Percentiles rank a stretch among this genome's conserved stretches.
These are phyloP conservation scores for Luffia ferchaultella DNA, from an alignment of 2,888 invertebrate species.

Conservation along the genomic window DNA sequence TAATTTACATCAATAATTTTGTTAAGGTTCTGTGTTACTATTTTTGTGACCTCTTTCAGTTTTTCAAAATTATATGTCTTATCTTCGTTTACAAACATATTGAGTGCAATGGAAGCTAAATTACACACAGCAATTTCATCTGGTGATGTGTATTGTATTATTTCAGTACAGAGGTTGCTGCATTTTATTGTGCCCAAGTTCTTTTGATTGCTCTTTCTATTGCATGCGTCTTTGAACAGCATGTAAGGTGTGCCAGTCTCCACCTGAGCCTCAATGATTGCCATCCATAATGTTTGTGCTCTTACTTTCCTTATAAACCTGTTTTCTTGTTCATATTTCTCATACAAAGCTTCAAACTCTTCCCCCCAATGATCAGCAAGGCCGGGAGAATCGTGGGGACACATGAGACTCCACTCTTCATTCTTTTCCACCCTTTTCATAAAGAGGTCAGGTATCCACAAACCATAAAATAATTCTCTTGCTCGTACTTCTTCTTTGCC, in stretches of 20 bases:
- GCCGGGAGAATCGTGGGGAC: conserved; percentile 92
- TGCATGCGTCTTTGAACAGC: conserved; percentile 96
- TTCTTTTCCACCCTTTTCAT: conserved; percentile 92
- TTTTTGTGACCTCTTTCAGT: conserved; percentile 87
- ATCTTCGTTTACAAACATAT: conserved; percentile 87
- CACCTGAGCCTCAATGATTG: conserved; percentile 92
- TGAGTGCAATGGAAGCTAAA: conserved; percentile 95
- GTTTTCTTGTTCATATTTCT: conserved; percentile 84
- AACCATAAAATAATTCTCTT: conserved; percentile 93
- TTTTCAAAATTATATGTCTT: conserved; percentile 88
- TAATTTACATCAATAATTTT: conserved; percentile 96
- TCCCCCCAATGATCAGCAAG: conserved; percentile 94
- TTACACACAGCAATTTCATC: conserved; percentile 99
- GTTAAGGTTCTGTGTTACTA: conserved; percentile 90
- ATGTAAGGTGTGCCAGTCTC: conserved; percentile 99
- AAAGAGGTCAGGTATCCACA: conserved; percentile 99
- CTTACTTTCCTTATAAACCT: conserved; percentile 72
- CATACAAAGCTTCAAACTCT: conserved; percentile 90
- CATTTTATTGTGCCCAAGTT: conserved; percentile 98
- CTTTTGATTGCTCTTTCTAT: conserved; percentile 96
- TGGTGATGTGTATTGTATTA: conserved; percentile 90
- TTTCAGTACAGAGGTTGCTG: conserved; percentile 98
- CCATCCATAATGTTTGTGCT: conserved; percentile 92
- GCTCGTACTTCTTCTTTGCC: conserved; percentile 95
- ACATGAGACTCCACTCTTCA: conserved; percentile 94